Evolutionary conservation across 1,140 invertebrate genomes (phyloP), one percentile per base, ranked within the genome.

Genomic region (Brachionus asplanchnoidis): DNA sequence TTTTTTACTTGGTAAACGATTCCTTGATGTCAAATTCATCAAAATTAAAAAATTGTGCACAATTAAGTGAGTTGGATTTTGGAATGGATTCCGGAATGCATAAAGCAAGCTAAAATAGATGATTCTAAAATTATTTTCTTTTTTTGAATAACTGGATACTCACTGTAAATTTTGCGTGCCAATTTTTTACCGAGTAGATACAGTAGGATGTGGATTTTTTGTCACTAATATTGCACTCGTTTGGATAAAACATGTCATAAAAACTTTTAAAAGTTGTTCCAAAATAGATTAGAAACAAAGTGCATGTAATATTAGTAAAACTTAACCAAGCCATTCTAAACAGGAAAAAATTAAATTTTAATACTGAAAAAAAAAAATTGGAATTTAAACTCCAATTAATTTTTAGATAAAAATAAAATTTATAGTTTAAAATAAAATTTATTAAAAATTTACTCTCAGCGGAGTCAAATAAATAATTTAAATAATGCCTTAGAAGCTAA

Each of bases 241-340:
- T 14, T 23, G 60, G 60, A 70, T 46, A 32, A 70, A 84, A 84
- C 40, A 84, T 84, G n/a, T 66, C 60, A 84, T 84, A 84, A 60
- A 84, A 84, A 17, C 60, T 73, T 32, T 84, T 84, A 56, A 46
- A 40, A 8, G 82, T 84, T 32, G 28, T 68, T 9, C 8, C 17
- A 32, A 84, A 46, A 32, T 84, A 84, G 44, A 68, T 60, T 36
- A 40, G 11, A 40, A 84, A 84, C 7, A 84, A 4, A 20, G 46
- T 11, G 17, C 23, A 36, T 6, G 82, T 84, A 20, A 84, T 84
- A 28, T 73, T 84, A 5, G 82, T 84, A 23, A 84, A 68, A 17
- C 82, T 80, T 50, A 77, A 14, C 40, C 40, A 77, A 17, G 42
- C 73, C 73, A 77, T 77, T 60, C 53, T 60, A 60, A 23, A 60